A percentile compares a stretch with the other conserved stretches of the same genome.
Evolutionary conservation across 2,797 vertebrate species (phyloP).

Genomic region (Coreius guichenoti): DNA sequence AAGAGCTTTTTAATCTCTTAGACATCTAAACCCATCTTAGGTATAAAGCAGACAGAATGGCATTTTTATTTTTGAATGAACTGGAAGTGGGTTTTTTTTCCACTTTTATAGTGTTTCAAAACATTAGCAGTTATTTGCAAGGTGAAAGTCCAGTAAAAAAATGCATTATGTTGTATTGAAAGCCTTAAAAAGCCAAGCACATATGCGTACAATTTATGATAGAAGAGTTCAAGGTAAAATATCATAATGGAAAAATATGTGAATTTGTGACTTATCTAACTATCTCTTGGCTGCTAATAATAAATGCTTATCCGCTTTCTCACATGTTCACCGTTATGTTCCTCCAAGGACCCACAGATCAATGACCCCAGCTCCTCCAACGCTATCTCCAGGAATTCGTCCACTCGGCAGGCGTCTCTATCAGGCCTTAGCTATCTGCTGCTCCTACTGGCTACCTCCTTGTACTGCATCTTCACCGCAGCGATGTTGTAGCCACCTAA

Average conservation of each 20-base stretch:
- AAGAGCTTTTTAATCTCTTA: constrained; percentile 45
- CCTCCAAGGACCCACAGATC: constrained; percentile 75
- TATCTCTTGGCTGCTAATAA: not conserved
- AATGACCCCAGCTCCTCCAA: constrained; percentile 75
- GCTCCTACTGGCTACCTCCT: constrained; percentile 72
- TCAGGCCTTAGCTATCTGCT: constrained; percentile 63
- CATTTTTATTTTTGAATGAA: constrained; percentile 32
- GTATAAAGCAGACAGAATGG: constrained; percentile 26
- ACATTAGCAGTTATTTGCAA: constrained; percentile 4
- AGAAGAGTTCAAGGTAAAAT: constrained; percentile 28
- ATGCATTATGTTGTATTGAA: not conserved
- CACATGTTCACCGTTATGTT: constrained; percentile 15
- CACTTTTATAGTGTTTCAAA: constrained; percentile 3
- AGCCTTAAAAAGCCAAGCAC: constrained; percentile 1
- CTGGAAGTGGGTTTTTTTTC: not conserved
- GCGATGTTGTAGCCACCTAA: constrained; percentile 71
- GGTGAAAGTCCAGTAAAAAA: not conserved
- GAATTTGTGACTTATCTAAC: not conserved
- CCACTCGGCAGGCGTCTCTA: constrained; percentile 52
- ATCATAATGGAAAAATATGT: not conserved
- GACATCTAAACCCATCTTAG: constrained; percentile 36
- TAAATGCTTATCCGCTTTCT: not conserved
- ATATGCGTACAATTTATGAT: not conserved
- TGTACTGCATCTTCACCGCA: constrained; percentile 67
- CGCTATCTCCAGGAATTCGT: constrained; percentile 70